These are phyloP conservation scores for Anguilla anguilla DNA, from an alignment of 2,797 vertebrate species.

Conservation along the genomic window DNA sequence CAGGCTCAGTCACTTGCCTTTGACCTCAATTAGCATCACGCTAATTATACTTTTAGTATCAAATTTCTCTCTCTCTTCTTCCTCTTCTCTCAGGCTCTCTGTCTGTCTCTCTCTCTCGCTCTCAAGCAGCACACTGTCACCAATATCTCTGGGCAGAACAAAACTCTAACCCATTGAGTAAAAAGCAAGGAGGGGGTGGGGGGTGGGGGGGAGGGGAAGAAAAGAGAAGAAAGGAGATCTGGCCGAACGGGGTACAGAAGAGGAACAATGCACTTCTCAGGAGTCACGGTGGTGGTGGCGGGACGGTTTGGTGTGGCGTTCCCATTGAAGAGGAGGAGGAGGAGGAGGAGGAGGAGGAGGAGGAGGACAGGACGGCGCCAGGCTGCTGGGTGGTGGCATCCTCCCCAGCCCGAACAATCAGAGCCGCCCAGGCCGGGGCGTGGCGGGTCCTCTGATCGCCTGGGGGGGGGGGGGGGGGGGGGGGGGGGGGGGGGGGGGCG, in stretches of 20 bases:
- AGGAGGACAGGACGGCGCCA: conserved; percentile 55
- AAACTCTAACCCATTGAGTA: background rate
- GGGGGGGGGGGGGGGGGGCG: conserved; percentile 48
- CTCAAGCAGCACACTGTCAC: background rate
- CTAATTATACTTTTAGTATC: conserved; percentile 65
- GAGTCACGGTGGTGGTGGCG: background rate
- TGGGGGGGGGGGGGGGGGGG: conserved; percentile 50
- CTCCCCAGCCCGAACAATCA: conserved; percentile 38
- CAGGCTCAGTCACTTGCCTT: conserved; percentile 37
- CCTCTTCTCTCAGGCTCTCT: conserved; percentile 22
- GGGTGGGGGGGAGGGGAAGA: conserved; percentile 20
- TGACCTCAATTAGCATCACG: conserved; percentile 64
- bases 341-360: conserved; percentile 14
- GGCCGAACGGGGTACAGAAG: conserved; percentile 29
- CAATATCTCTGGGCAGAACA: conserved; percentile 17
- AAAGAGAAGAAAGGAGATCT: conserved; percentile 40
- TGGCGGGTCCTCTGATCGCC: background rate
- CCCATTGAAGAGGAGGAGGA: conserved; percentile 39
- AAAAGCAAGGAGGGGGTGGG: background rate
- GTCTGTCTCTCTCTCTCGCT: conserved; percentile 30
- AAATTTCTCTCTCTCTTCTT: conserved; percentile 36
- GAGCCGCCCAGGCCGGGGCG: background rate
- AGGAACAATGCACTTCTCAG: conserved; percentile 30
- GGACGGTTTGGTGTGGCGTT: conserved; percentile 38
- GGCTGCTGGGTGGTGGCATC: conserved; percentile 23